A percentile compares a stretch with the other conserved stretches of the same genome.
Evolutionary conservation across 2,113 vertebrate species (phyloP).

Genomic region (Caranx melampygus): DNA sequence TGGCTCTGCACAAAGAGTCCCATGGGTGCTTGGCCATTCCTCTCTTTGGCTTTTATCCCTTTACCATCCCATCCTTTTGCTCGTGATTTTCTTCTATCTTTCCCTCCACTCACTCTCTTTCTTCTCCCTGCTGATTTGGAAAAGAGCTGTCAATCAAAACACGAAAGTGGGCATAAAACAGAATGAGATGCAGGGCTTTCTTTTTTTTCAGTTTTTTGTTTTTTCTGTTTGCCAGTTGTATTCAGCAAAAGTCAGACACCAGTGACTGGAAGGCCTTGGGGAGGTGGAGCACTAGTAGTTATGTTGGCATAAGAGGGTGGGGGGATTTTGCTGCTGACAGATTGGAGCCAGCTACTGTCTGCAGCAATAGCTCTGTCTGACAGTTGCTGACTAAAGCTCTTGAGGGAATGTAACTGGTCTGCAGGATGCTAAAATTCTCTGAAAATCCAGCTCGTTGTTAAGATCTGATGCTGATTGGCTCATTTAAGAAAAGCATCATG

Average conservation of each 20-base stretch:
- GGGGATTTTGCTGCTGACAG: constrained; percentile 7
- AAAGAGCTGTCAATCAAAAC: constrained; percentile 33
- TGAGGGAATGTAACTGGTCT: constrained; percentile 22
- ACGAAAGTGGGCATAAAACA: constrained; percentile 19
- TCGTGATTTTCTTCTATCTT: constrained; percentile 18
- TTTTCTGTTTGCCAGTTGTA: constrained; percentile 23
- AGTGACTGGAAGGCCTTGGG: constrained; percentile 16
- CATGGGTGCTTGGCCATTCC: constrained; percentile 25
- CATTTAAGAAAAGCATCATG: background rate
- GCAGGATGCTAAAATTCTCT: constrained; percentile 25
- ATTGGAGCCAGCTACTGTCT: constrained; percentile 29
- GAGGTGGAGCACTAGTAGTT: constrained; percentile 26
- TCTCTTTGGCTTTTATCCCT: constrained; percentile 3
- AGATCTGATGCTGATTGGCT: constrained; percentile 22
- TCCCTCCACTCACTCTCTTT: background rate
- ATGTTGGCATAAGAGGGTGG: constrained; percentile 6
- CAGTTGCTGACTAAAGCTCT: constrained; percentile 34
- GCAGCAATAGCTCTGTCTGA: constrained; percentile 41
- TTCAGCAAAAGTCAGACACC: constrained; percentile 24
- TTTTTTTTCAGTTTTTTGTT: background rate
- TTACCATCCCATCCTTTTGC: constrained; percentile 26
- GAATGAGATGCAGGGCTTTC: constrained; percentile 14
- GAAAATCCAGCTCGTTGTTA: constrained; percentile 11
- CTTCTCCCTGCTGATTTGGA: constrained; percentile 12
- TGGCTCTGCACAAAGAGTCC: constrained; percentile 25